Percentiles rank a stretch among this genome's conserved stretches.
These are phyloP conservation scores for Acrobasis consociella DNA, from an alignment of 2,888 invertebrate genomes.

Conservation along the genomic window DNA sequence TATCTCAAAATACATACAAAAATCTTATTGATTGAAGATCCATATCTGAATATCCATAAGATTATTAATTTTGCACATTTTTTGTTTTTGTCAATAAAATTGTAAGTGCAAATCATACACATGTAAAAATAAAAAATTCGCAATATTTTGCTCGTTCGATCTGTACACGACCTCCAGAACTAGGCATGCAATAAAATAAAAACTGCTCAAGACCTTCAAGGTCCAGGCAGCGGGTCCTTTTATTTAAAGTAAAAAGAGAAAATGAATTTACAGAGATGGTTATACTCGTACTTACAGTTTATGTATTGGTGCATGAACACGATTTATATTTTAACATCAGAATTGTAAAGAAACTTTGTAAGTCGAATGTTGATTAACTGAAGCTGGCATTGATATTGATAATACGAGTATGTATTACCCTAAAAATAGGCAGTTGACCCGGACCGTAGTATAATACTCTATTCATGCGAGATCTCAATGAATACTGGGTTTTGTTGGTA, in stretches of 20 bases:
- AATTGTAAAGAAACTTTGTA: background rate
- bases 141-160: background rate
- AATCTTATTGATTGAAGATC: too few relatives aligned
- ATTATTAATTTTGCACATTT: background rate
- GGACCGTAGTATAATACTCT: constrained; percentile 17
- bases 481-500: constrained; percentile 16
- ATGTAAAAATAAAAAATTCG: constrained; percentile 3
- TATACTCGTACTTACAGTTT: too few relatives aligned
- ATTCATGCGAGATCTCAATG: constrained; percentile 17
- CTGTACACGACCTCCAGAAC: constrained; percentile 9
- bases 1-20: too few relatives aligned
- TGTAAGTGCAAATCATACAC: background rate
- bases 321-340: too few relatives aligned
- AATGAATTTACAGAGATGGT: background rate
- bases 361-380: background rate
- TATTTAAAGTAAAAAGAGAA: background rate
- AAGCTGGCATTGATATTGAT: constrained; percentile 2
- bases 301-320: too few relatives aligned
- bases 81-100: background rate
- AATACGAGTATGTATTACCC: background rate
- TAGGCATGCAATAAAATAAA: constrained; percentile 4
- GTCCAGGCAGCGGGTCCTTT: background rate
- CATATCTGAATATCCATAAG: background rate
- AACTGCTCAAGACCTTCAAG: constrained; percentile 10
- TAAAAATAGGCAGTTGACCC: constrained; percentile 9